Evolutionary conservation across 2,113 vertebrate genomes (phyloP).

Genomic region (Neodontobutis hainanensis): DNA sequence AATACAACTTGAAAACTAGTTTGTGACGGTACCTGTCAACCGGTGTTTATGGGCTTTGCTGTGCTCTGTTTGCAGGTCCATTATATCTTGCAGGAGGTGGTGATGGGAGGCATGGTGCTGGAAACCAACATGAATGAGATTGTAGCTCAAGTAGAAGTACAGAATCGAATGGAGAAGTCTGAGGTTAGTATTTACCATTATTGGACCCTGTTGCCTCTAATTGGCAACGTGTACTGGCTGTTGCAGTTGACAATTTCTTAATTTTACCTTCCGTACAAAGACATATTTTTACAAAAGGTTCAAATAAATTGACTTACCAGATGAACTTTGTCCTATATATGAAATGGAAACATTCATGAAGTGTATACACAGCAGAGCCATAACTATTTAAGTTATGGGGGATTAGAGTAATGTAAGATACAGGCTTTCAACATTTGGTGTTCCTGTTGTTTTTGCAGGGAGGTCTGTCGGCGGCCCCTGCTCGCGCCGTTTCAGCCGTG

Average conservation of each 20-base stretch:
- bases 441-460: constrained; percentile 73
- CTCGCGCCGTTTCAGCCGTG: constrained; percentile 89
- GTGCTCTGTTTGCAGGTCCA: constrained; percentile 68
- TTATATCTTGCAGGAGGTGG: constrained; percentile 91
- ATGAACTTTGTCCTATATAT: too few species aligned
- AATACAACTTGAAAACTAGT: too few species aligned
- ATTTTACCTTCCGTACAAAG: too few species aligned
- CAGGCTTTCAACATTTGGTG: constrained; percentile 9
- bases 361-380: not conserved
- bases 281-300: not conserved
- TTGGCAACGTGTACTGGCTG: not conserved
- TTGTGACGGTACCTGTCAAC: not conserved
- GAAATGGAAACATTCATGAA: not conserved
- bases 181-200: constrained; percentile 80
- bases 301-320: too few species aligned
- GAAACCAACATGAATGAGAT: constrained; percentile 98
- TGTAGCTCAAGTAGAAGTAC: constrained; percentile 89
- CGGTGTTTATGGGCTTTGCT: constrained; percentile 4
- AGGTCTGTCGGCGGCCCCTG: constrained; percentile 89
- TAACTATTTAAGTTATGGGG: not conserved
- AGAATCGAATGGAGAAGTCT: constrained; percentile 92
- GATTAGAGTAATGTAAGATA: not conserved
- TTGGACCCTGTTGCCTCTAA: not conserved
- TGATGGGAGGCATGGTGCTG: constrained; percentile 94
- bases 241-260: not conserved